phyloP scores from a whole-genome alignment of 1,140 invertebrate species.

The Heliothis virescens region DNA sequence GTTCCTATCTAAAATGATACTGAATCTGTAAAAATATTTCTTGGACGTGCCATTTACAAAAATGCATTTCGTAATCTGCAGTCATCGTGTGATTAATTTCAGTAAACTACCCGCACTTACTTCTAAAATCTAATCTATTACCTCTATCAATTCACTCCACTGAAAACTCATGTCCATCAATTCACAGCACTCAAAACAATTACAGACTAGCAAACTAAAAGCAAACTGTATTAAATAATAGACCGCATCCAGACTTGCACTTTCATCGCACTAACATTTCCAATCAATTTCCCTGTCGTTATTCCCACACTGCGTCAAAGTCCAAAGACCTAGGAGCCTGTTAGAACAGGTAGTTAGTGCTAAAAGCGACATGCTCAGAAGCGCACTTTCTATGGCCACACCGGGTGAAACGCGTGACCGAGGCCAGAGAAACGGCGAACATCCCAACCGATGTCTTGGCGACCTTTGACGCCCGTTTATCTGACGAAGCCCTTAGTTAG shows the following conservation, averaged over 20 bases:
- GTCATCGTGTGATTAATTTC: too few relatives aligned
- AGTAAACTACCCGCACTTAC: too few relatives aligned
- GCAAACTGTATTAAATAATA: not conserved
- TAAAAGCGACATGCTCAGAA: constrained; percentile 44
- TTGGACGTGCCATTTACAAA: too few relatives aligned
- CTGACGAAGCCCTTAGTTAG: constrained; percentile 7
- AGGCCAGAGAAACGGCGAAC: constrained; percentile 49
- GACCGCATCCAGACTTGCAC: constrained; percentile 15
- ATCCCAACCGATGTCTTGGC: constrained; percentile 42
- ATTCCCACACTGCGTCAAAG: constrained; percentile 47
- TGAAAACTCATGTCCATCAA: not conserved
- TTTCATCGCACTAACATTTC: constrained; percentile 18
- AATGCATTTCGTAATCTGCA: too few relatives aligned
- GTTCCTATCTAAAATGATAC: too few relatives aligned
- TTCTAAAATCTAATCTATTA: not conserved
- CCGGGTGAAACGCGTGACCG: constrained; percentile 43
- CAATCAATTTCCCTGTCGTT: constrained; percentile 29
- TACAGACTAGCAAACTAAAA: not conserved
- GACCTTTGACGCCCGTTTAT: constrained; percentile 50
- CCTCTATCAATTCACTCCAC: not conserved
- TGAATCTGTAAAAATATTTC: too few relatives aligned
- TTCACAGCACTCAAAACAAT: constrained; percentile 17
- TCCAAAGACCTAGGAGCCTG: constrained; percentile 45
- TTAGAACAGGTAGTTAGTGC: constrained; percentile 47
- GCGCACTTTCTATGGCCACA: constrained; percentile 40